Base-by-base conservation (phyloP, 1,140 invertebrate species). In the Goniozus legneri region DNA sequence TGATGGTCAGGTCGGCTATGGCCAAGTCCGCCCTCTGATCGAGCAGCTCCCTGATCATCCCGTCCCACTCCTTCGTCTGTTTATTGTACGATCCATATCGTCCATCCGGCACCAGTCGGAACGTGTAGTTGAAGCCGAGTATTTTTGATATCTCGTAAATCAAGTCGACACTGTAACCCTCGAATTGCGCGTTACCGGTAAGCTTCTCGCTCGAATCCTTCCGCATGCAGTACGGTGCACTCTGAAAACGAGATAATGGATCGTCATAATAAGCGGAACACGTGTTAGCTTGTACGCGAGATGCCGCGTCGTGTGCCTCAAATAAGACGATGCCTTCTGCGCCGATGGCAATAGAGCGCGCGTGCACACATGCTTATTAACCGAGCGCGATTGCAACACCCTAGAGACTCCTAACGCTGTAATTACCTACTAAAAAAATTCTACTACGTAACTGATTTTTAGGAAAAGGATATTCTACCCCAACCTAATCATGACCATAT, bases 1-100 rank as follows among this genome's bases (percentile, higher is more conserved):
- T 97, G 52, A 97, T 96, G 8, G 94, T 95, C 4, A 97, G 79
- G 79, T 95, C 93, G 1, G 89, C 92, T 43, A 96, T 89, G 2
- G 92, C 93, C 31, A 96, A 69, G 77, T 97, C 94, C 4, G 92
- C 92, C 66, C 87, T 87, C 77, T 94, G 86, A 64, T 92, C 89
- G 36, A 95, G 75, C 2, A 97, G 77, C 69, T 96, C 92, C 52
- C 88, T 85, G 54, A 97, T 93, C 85, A 96, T 94, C 30, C 94
- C 94, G 65, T 95, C 92, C 94, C 94, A 97, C 74, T 91, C 87
- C 62, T 84, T 87, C 14, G 84, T 86, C 60, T 86, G 79, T 48
- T 83, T 78, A 62, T 91, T 87, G 46, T 82, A 80, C 38, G 85
- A 87, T 1, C 91, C 91, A 67, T 93, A 92, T 58, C 84, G 80